Conservation (phyloP, 2,113 vertebrate species). For the Periophthalmus modestus region DNA sequence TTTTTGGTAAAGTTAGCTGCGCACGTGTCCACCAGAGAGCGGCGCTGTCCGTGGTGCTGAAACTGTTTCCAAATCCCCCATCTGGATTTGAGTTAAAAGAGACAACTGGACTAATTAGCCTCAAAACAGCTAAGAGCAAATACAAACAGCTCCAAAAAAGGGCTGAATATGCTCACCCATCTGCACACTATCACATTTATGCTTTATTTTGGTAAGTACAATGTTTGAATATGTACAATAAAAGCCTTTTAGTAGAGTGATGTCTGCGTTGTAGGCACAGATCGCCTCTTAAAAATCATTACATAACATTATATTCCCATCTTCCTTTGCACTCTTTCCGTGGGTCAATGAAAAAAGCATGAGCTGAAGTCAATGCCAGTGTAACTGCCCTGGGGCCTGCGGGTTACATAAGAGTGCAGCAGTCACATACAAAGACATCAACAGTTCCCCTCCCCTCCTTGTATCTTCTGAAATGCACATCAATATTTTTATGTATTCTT, state of each 20-base stretch:
- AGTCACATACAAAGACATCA: conserved; percentile 45
- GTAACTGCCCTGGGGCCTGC: conserved; percentile 34
- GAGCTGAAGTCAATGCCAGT: conserved; percentile 59
- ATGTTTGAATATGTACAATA: not conserved
- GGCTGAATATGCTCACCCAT: conserved; percentile 65
- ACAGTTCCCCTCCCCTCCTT: conserved; percentile 5
- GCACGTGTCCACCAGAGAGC: conserved; percentile 24
- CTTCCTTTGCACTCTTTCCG: not conserved
- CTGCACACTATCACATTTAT: conserved; percentile 59
- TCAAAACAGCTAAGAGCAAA: conserved; percentile 8
- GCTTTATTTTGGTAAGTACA: conserved; percentile 70
- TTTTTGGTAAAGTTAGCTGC: conserved; percentile 36
- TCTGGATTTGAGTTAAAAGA: conserved; percentile 8
- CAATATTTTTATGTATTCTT: not conserved
- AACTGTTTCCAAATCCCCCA: conserved; percentile 3
- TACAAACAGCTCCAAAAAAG: conserved; percentile 29
- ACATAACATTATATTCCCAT: not conserved
- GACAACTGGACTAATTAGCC: not conserved
- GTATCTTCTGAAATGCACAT: not conserved
- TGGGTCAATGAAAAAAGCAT: conserved; percentile 29
- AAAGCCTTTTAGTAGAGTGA: not conserved
- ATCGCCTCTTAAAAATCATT: not conserved
- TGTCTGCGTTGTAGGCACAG: not conserved
- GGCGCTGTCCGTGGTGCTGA: conserved; percentile 76
- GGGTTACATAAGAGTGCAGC: conserved; percentile 59